Percentiles rank a stretch among this genome's conserved stretches.
Evolutionary conservation across 2,113 vertebrate genomes (phyloP).

Genomic region (Rynchops niger): DNA sequence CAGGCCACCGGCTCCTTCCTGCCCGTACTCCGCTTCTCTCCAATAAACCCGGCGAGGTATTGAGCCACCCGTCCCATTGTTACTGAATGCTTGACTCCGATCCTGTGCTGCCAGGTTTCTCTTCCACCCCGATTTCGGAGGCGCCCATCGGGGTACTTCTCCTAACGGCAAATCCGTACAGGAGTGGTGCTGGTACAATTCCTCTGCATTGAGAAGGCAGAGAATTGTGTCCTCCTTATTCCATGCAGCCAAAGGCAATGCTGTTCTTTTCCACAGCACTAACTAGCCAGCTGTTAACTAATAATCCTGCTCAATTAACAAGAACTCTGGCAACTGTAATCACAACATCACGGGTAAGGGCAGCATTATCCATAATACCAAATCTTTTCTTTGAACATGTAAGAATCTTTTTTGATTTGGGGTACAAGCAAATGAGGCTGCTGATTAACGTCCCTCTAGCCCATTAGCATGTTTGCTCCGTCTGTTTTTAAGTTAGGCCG

Average conservation of each 20-base stretch:
- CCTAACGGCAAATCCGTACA: too few relatives aligned
- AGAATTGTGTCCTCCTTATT: neutral
- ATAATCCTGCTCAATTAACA: neutral
- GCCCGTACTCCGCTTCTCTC: neutral
- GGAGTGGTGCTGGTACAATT: neutral
- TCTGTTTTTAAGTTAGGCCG: neutral
- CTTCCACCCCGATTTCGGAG: neutral
- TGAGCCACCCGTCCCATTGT: neutral
- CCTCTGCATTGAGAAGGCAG: neutral
- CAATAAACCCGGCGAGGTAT: neutral
- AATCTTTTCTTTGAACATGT: neutral
- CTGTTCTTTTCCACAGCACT: neutral
- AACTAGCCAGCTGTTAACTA: neutral
- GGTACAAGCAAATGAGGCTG: neutral
- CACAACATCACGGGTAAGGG: neutral
- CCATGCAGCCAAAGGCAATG: neutral
- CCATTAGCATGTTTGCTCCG: neutral
- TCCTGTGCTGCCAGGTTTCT: neutral
- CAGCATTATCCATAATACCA: neutral
- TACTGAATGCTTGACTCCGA: neutral
- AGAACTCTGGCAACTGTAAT: neutral
- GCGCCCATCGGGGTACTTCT: fast-evolving
- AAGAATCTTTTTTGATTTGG: neutral
- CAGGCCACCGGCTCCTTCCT: neutral
- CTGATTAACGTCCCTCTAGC: neutral